A percentile compares a stretch with the other conserved stretches of the same genome.
phyloP scores from a whole-genome alignment of 1,140 invertebrate species.

The Macrotrachela quadricornifera region DNA sequence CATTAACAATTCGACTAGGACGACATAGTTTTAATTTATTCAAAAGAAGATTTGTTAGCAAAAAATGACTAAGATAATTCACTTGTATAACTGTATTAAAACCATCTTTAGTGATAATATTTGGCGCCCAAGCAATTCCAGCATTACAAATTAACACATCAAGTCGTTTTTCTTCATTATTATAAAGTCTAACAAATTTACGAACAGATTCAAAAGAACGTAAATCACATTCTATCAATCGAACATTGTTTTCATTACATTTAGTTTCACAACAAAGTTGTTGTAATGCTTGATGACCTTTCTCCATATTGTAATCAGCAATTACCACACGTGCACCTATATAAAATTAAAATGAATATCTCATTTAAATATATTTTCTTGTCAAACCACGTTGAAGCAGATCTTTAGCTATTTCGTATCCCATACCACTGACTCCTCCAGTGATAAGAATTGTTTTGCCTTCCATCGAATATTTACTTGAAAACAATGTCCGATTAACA shows the following conservation, averaged over 20 bases:
- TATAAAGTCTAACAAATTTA: constrained; percentile 18
- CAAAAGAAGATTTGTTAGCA: constrained; percentile 56
- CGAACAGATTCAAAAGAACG: constrained; percentile 14
- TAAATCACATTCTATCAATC: constrained; percentile 14
- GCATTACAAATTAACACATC: constrained; percentile 39
- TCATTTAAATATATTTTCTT: neutral
- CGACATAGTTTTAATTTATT: constrained; percentile 44
- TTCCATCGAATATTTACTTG: neutral
- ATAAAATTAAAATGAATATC: neutral
- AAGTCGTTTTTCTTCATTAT: constrained; percentile 42
- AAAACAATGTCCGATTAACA: no score
- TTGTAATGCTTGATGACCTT: constrained; percentile 17
- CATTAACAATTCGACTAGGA: constrained; percentile 55
- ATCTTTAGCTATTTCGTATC: constrained; percentile 21
- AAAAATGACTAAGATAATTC: constrained; percentile 51
- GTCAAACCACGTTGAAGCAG: constrained; percentile 37
- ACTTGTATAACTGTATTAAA: no score
- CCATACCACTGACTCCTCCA: constrained; percentile 1
- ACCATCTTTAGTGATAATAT: no score
- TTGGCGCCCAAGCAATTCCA: constrained; percentile 14
- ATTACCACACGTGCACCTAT: constrained; percentile 45
- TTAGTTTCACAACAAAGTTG: constrained; percentile 39
- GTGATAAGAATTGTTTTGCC: constrained; percentile 2
- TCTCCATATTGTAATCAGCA: constrained; percentile 42
- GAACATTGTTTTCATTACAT: constrained; percentile 11